phyloP scores from a whole-genome alignment of 1,140 invertebrate species.

The Dreissena polymorpha region DNA sequence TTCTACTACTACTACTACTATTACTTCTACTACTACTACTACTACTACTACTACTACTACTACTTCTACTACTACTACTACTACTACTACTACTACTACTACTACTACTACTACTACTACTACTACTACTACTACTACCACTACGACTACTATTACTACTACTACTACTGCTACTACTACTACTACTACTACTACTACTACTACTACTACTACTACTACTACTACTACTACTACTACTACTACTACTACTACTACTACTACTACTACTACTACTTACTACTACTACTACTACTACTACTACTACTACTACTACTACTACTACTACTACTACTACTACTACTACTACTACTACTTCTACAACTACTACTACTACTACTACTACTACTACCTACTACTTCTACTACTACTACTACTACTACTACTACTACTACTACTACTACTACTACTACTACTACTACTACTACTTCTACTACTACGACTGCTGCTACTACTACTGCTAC shows the following conservation, averaged over 20 bases:
- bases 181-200: background rate
- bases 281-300: background rate
- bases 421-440: conserved; percentile 2
- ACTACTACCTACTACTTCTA: background rate
- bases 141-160: background rate
- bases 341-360: background rate
- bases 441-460: conserved; percentile 1
- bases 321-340: conserved; percentile 2
- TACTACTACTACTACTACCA: background rate
- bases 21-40: background rate
- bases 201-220: background rate
- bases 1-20: background rate
- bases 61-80: background rate
- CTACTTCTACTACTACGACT: background rate
- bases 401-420: conserved; percentile 2
- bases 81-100: background rate
- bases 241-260: background rate
- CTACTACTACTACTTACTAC: no score
- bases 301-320: conserved; percentile 2
- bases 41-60: background rate
- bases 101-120: conserved; percentile 1
- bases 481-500: background rate
- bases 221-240: background rate
- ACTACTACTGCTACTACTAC: background rate
- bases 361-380: background rate